Percentiles rank a stretch among this genome's conserved stretches.
phyloP scores from a whole-genome alignment of 2,113 vertebrate species.

The Notarius lentiginosus region DNA sequence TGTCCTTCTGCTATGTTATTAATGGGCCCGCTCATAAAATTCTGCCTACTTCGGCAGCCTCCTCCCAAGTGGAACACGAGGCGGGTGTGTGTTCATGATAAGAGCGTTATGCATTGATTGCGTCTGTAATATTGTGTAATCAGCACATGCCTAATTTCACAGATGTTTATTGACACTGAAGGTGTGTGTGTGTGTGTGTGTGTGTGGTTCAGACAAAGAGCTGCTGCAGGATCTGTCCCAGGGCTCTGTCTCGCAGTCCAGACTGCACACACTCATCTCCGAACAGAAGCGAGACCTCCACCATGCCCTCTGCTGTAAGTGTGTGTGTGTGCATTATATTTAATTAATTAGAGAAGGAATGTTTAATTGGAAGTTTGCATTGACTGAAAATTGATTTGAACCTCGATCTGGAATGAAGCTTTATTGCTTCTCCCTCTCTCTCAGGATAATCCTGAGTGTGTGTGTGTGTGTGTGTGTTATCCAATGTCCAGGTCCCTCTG shows the following conservation, averaged over 20 bases:
- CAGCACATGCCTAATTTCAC: slow-evolving; percentile 9
- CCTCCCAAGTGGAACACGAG: background rate
- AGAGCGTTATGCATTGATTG: background rate
- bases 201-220: slow-evolving; percentile 72
- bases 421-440: background rate
- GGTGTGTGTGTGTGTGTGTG: slow-evolving; percentile 12
- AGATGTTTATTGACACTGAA: background rate
- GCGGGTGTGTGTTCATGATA: background rate
- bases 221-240: slow-evolving; percentile 82
- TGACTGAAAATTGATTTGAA: slow-evolving; percentile 25
- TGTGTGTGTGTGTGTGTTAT: slow-evolving; percentile 4
- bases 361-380: slow-evolving; percentile 23
- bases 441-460: background rate
- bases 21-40: background rate
- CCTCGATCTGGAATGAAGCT: background rate
- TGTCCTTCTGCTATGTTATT: background rate
- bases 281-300: slow-evolving; percentile 78
- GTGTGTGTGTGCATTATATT: slow-evolving; percentile 12
- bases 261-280: slow-evolving; percentile 75
- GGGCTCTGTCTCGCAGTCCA: slow-evolving; percentile 77
- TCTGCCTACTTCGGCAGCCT: background rate
- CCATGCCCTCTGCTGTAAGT: slow-evolving; percentile 82
- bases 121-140: slow-evolving; percentile 1
- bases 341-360: background rate
- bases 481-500: background rate